These are phyloP conservation scores for Mycetomoellerius zeteki DNA, from an alignment of 1,140 invertebrate genomes.

Conservation along the genomic window DNA sequence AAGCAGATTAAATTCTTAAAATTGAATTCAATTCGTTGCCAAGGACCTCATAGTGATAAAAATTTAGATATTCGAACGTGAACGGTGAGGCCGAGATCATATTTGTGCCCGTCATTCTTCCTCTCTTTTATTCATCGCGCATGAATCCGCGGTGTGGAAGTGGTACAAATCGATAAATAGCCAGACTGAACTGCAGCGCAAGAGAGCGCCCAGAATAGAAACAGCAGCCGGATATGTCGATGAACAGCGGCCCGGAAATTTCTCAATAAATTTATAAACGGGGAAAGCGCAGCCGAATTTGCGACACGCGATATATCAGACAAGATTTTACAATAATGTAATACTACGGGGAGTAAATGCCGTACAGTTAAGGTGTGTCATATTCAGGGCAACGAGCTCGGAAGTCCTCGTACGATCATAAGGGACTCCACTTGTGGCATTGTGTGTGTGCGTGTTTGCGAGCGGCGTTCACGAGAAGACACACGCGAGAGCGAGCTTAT, in stretches of 20 bases:
- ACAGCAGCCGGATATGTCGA: conserved; percentile 30
- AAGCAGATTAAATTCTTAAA: conserved; percentile 31
- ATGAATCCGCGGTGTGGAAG: conserved; percentile 41
- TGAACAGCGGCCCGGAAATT: conserved; percentile 33
- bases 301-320: conserved; percentile 9
- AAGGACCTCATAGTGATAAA: background rate
- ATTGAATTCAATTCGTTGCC: conserved; percentile 3
- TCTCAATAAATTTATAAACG: conserved; percentile 42
- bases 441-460: background rate
- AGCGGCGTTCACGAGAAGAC: conserved; percentile 30
- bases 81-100: conserved; percentile 47
- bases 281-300: background rate
- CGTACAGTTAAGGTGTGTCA: conserved; percentile 21
- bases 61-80: conserved; percentile 13
- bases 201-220: conserved; percentile 3
- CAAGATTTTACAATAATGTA: conserved; percentile 7
- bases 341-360: conserved; percentile 51
- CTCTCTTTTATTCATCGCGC: conserved; percentile 24
- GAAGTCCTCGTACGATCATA: background rate
- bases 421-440: conserved; percentile 8
- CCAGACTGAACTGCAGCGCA: conserved; percentile 14
- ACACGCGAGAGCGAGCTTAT: conserved; percentile 38
- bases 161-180: conserved; percentile 59
- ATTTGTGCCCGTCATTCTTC: conserved; percentile 19
- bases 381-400: conserved; percentile 20